These are phyloP conservation scores for Drosophila helvetica DNA, from an alignment of 2,888 invertebrate species.

Conservation along the genomic window DNA sequence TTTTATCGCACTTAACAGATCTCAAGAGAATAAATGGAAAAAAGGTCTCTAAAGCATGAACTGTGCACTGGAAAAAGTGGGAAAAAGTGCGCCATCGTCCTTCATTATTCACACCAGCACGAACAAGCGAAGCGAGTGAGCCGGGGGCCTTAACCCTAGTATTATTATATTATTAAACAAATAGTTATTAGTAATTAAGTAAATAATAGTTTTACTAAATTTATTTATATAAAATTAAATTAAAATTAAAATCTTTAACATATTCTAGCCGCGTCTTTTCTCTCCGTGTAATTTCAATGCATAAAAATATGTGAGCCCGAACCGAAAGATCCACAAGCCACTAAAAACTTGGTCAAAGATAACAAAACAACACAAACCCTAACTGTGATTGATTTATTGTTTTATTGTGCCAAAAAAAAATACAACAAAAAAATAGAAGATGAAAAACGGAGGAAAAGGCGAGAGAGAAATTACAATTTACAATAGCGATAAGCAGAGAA, in stretches of 20 bases:
- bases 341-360: constrained; percentile 65
- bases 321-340: constrained; percentile 55
- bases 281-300: constrained; percentile 13
- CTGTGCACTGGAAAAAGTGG: constrained; percentile 2
- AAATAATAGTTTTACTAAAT: no score
- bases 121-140: no score
- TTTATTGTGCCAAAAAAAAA: constrained; percentile 68
- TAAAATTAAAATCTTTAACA: no score
- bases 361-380: constrained; percentile 53
- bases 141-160: no score
- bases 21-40: constrained; percentile 38
- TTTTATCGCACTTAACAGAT: constrained; percentile 67
- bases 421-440: constrained; percentile 13
- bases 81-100: no score
- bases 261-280: not conserved
- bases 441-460: constrained; percentile 22
- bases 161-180: no score
- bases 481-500: constrained; percentile 59
- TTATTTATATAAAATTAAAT: no score
- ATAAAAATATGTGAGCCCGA: constrained; percentile 8
- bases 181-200: no score
- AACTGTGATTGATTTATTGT: constrained; percentile 74
- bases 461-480: constrained; percentile 50
- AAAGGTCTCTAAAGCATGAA: not conserved
- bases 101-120: no score